Percentiles rank a stretch among this genome's conserved stretches.
Evolutionary conservation across 2,888 invertebrate genomes (phyloP).

Genomic region (Drosophila macrospina): DNA sequence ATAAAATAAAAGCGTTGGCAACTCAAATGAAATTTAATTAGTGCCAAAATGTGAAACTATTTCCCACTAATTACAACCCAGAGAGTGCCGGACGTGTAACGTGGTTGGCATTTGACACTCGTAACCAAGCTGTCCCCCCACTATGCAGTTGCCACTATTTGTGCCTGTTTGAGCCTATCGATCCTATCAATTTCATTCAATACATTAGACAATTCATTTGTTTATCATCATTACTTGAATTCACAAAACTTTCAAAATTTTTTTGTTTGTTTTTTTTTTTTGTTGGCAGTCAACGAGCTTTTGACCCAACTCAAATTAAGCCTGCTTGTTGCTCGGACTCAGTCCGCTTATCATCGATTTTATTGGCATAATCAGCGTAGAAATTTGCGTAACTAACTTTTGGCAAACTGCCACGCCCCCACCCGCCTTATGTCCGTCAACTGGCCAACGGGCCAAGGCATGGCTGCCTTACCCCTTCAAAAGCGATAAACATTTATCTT

Average conservation of each 20-base stretch:
- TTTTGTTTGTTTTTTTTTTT: slow-evolving; percentile 4
- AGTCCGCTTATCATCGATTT: slow-evolving; percentile 72
- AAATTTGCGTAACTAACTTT: slow-evolving; percentile 72
- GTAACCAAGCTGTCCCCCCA: slow-evolving; percentile 4
- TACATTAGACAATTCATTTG: slow-evolving; percentile 59
- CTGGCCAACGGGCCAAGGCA: slow-evolving; percentile 22
- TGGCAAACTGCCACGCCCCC: slow-evolving; percentile 74
- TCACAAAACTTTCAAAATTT: slow-evolving; percentile 31
- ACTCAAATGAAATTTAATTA: slow-evolving; percentile 72
- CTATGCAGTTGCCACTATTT: slow-evolving; percentile 3
- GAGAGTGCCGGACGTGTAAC: neutral
- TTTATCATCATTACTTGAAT: slow-evolving; percentile 38
- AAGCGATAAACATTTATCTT: slow-evolving; percentile 78
- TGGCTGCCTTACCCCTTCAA: slow-evolving; percentile 33
- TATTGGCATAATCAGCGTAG: slow-evolving; percentile 78
- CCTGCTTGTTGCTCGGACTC: slow-evolving; percentile 60
- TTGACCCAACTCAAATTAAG: slow-evolving; percentile 54
- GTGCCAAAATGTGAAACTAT: slow-evolving; percentile 64
- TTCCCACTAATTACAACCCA: slow-evolving; percentile 58
- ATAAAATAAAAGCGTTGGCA: slow-evolving; percentile 18
- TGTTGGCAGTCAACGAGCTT: slow-evolving; percentile 40
- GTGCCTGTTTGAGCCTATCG: slow-evolving; percentile 8
- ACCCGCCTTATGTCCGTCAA: slow-evolving; percentile 47
- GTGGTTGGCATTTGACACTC: slow-evolving; percentile 33
- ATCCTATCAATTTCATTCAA: slow-evolving; percentile 55